Evolutionary conservation across 2,113 vertebrate species (phyloP).

Genomic region (Plotosus lineatus): DNA sequence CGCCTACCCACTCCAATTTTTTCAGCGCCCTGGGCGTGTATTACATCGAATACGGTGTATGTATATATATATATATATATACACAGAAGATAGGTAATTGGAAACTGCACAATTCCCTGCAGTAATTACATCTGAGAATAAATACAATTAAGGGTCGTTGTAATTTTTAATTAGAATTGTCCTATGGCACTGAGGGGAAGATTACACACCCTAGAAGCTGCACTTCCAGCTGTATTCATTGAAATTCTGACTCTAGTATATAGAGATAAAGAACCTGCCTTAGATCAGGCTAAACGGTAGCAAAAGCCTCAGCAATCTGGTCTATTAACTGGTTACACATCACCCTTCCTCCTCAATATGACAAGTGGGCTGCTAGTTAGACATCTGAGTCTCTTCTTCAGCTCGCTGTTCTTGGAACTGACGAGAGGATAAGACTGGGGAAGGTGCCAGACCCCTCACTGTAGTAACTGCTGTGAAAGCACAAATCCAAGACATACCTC

Average conservation of each 20-base stretch:
- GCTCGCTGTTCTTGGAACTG: constrained; percentile 5
- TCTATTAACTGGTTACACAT: constrained; percentile 22
- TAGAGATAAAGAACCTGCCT: background rate
- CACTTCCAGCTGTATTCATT: background rate
- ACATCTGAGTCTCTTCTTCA: constrained; percentile 13
- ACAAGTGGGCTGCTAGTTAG: background rate
- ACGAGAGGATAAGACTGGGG: constrained; percentile 10
- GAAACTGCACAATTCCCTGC: constrained; percentile 25
- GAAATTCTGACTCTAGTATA: background rate
- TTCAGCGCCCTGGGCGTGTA: no score
- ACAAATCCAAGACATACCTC: constrained; percentile 38
- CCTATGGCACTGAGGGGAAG: constrained; percentile 24
- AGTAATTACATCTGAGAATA: constrained; percentile 50
- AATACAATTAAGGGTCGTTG: constrained; percentile 55
- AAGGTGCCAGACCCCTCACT: constrained; percentile 28
- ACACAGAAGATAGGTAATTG: constrained; percentile 33
- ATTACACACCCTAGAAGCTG: constrained; percentile 27
- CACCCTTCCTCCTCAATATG: background rate
- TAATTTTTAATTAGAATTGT: constrained; percentile 51
- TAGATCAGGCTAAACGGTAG: constrained; percentile 11
- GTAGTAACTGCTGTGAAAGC: constrained; percentile 20
- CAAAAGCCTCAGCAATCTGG: constrained; percentile 4
- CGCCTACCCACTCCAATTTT: no score
- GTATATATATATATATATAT: no score
- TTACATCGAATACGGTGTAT: no score